phyloP scores from a whole-genome alignment of 2,113 vertebrate species.

The Rhizomys pruinosus region DNA sequence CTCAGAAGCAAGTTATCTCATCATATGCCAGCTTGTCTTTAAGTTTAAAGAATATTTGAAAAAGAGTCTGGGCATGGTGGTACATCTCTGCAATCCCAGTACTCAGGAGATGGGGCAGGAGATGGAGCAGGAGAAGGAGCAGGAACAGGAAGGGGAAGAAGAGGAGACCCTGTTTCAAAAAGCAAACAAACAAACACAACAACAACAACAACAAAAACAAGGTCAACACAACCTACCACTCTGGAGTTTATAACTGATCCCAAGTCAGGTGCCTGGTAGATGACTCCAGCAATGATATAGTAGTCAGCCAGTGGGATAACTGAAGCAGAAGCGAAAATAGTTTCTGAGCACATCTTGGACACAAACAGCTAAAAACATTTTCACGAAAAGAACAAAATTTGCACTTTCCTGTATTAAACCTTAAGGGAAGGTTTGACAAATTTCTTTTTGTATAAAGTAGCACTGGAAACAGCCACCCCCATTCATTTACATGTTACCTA shows the following conservation, averaged over 20 bases:
- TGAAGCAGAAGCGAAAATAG: constrained; percentile 71
- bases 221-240: constrained; percentile 95
- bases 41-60: constrained; percentile 41
- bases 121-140: not conserved
- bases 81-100: not conserved
- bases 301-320: constrained; percentile 95
- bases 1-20: not conserved
- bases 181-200: no score
- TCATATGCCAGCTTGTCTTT: no score
- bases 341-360: constrained; percentile 13
- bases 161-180: no score
- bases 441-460: constrained; percentile 33
- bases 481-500: not conserved
- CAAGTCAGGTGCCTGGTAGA: constrained; percentile 98
- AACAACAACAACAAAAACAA: no score
- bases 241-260: constrained; percentile 98
- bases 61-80: not conserved
- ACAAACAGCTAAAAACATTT: constrained; percentile 22
- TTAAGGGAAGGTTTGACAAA: not conserved
- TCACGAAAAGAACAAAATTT: constrained; percentile 29
- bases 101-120: not conserved
- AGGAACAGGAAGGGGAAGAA: not conserved
- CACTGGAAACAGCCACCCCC: not conserved
- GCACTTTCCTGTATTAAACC: not conserved
- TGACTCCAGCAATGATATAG: constrained; percentile 99